A percentile compares a stretch with the other conserved stretches of the same genome.
These are phyloP conservation scores for Melanotaenia nigrans DNA, from an alignment of 2,797 vertebrate genomes.

Conservation along the genomic window DNA sequence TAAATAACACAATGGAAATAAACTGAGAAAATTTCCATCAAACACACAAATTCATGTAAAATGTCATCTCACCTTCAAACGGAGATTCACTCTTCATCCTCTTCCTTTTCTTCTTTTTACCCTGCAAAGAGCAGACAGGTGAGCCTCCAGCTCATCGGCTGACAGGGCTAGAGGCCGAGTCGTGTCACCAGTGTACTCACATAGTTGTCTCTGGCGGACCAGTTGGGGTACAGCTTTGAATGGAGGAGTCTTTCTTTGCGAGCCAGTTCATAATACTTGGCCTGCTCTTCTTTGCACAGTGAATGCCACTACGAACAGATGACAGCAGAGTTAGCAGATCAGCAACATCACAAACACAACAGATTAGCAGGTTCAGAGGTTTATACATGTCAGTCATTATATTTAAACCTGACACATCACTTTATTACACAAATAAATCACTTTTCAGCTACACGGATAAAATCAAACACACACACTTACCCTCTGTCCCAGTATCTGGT, in stretches of 20 bases:
- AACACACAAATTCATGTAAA: neutral
- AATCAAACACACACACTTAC: conserved; percentile 47
- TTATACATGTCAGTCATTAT: neutral
- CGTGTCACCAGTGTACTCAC: conserved; percentile 74
- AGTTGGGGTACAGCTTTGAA: conserved; percentile 93
- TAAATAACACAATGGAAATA: too few species aligned
- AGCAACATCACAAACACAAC: neutral
- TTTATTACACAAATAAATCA: neutral
- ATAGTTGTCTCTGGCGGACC: conserved; percentile 96
- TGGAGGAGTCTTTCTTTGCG: conserved; percentile 94
- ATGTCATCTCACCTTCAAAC: conserved; percentile 74
- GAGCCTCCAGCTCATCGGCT: neutral
- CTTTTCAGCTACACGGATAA: neutral
- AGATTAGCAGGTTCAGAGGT: neutral
- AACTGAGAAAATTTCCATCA: neutral
- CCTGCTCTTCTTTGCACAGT: conserved; percentile 91
- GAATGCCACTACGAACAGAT: conserved; percentile 90
- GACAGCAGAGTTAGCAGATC: neutral
- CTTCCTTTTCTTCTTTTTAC: conserved; percentile 96
- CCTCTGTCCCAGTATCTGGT: conserved; percentile 95
- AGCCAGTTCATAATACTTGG: conserved; percentile 93
- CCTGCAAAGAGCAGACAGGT: conserved; percentile 74
- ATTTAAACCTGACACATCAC: neutral
- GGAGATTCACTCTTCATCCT: conserved; percentile 84
- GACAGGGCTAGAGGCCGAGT: neutral